Percentiles rank a stretch among this genome's conserved stretches.
Evolutionary conservation across 2,888 invertebrate species (phyloP).

Genomic region (Drosophila trichaetosa): DNA sequence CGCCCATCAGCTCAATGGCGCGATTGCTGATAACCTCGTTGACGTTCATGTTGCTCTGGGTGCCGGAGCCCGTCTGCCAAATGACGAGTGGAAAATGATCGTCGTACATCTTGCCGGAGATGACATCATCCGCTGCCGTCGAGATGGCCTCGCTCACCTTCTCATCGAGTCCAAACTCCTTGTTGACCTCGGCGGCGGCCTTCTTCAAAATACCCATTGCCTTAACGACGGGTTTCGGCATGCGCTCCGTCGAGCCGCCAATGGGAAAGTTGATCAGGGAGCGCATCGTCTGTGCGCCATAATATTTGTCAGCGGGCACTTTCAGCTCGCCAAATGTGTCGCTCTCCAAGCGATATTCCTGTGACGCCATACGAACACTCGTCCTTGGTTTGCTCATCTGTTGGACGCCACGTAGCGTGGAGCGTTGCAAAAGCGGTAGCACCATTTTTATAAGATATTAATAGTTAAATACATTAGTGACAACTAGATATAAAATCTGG

Average conservation of each 20-base stretch:
- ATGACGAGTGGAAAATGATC: constrained; percentile 99
- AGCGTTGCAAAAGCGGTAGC: no score
- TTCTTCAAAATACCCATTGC: constrained; percentile 99
- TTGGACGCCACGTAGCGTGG: no score
- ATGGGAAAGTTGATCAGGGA: constrained; percentile 99
- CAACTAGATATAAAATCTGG: no score
- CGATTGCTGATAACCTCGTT: constrained; percentile 97
- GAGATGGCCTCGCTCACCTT: constrained; percentile 95
- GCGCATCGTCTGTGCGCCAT: constrained; percentile 98
- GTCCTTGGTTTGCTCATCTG: no score
- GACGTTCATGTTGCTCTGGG: constrained; percentile 99
- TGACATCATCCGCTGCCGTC: constrained; percentile 96
- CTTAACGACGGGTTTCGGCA: constrained; percentile 97
- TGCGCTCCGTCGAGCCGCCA: constrained; percentile 96
- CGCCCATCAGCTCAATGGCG: constrained; percentile 95
- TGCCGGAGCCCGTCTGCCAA: constrained; percentile 99
- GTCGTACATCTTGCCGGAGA: constrained; percentile 95
- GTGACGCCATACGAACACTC: constrained; percentile 55
- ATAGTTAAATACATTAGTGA: no score
- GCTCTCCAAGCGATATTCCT: constrained; percentile 87
- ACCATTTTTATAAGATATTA: no score
- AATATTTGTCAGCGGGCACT: constrained; percentile 95
- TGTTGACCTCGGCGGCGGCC: constrained; percentile 98
- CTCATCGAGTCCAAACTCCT: constrained; percentile 95
- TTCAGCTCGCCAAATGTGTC: constrained; percentile 98